Evolutionary conservation across 2,888 invertebrate genomes (phyloP), one percentile per base, ranked within the genome.

Genomic region (Lomographa bimaculata): DNA sequence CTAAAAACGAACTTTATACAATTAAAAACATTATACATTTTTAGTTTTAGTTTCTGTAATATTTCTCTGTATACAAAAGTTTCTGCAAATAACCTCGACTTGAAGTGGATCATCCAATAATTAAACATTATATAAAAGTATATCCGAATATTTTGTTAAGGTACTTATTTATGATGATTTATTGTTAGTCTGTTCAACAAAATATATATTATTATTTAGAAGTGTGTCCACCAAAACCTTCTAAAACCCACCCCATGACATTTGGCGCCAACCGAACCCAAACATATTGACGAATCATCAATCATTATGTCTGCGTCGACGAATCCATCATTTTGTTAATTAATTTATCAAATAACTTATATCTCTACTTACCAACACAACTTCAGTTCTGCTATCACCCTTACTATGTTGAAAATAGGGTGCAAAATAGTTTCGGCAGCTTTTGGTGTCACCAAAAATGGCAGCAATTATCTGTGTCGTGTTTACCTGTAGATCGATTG

Each of bases 281-380:
- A 63, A 62, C 62, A 43, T 69, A 74, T 79, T 78, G 80, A 79
- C 73, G 70, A 69, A 70, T 64, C 70, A 82, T 82, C 79, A 76
- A 79, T 83, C 82, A 82, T 62, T 49, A 29, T 49, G 60, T 60
- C 57, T 50, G 42, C 56, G 35, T 52, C 50, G 58, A 55, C 62
- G 54, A 60, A 71, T 76, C 71, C 63, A 71, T 76, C 72, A 74
- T 72, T 60, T 65, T 44, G 51, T 67, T 70, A 73, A 75, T 78
- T 76, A 78, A 77, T 74, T 67, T 64, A 60, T 69, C 64, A 54
- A 52, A 44, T 48, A 50, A 38, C 46, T 47, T 52, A 46, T 44
- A 39, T 39, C 26, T 38, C 10, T 17, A 36, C 12, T 45, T 44
- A 29, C 28, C 11, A 11, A 46, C 5, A 36, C 7, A 26, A 36